Evolutionary conservation across 2,888 invertebrate species (phyloP).

Genomic region (Pedicia rivosa): DNA sequence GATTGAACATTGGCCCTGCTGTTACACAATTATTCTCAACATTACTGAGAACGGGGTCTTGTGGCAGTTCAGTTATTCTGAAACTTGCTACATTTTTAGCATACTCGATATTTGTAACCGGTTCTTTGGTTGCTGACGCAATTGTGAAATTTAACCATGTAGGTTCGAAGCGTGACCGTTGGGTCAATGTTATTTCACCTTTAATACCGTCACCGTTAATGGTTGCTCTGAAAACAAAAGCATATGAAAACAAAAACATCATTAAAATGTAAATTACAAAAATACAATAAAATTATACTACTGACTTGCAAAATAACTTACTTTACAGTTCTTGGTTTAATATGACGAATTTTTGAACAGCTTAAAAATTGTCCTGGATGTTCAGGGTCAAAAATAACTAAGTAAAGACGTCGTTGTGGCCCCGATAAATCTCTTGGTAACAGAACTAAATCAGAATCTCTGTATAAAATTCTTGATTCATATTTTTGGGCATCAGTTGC

Average conservation of each 20-base stretch:
- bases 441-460: constrained; percentile 53
- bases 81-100: constrained; percentile 56
- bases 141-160: constrained; percentile 62
- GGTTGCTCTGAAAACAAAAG: constrained; percentile 37
- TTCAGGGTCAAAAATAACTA: constrained; percentile 64
- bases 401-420: constrained; percentile 58
- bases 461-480: constrained; percentile 33
- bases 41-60: constrained; percentile 35
- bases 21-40: constrained; percentile 42
- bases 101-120: constrained; percentile 55
- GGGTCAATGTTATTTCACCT: constrained; percentile 61
- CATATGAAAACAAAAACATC: background rate
- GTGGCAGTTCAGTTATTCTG: constrained; percentile 54
- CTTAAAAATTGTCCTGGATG: constrained; percentile 62
- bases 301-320: constrained; percentile 29
- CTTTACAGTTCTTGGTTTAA: constrained; percentile 51
- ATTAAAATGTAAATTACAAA: background rate
- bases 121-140: constrained; percentile 43
- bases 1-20: constrained; percentile 64
- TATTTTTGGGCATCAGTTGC: constrained; percentile 45
- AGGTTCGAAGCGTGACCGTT: constrained; percentile 70
- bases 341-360: constrained; percentile 64
- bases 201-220: constrained; percentile 64
- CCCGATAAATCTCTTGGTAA: constrained; percentile 58
- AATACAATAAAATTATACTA: too few relatives aligned